These are phyloP conservation scores for Theretra japonica DNA, from an alignment of 2,888 invertebrate genomes.

Conservation along the genomic window DNA sequence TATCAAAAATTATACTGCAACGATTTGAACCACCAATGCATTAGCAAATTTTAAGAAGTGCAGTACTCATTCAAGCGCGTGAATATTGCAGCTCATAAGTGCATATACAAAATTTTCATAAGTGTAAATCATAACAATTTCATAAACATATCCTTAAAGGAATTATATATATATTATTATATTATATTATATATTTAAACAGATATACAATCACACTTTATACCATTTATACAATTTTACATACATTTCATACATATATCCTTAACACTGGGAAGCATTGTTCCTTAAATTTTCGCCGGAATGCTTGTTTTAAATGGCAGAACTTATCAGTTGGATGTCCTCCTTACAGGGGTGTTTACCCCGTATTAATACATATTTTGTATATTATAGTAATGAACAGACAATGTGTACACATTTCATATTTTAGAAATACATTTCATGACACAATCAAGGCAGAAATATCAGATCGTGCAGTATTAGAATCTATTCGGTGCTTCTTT, in stretches of 20 bases:
- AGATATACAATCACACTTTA: slow-evolving; percentile 28
- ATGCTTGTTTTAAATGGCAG: slow-evolving; percentile 16
- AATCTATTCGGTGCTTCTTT: slow-evolving; percentile 1
- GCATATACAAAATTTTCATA: slow-evolving; percentile 17
- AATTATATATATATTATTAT: too few relatives aligned
- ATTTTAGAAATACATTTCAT: slow-evolving; percentile 3
- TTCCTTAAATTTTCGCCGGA: slow-evolving; percentile 21
- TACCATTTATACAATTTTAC: slow-evolving; percentile 20
- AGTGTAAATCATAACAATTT: slow-evolving; percentile 26
- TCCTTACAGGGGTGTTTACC: background rate
- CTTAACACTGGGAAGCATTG: background rate
- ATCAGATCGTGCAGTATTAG: slow-evolving; percentile 15
- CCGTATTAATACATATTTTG: background rate
- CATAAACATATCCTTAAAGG: slow-evolving; percentile 27
- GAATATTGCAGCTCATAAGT: background rate
- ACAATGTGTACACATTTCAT: slow-evolving; percentile 8
- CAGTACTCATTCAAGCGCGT: background rate
- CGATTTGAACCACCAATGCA: background rate
- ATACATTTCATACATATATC: slow-evolving; percentile 5
- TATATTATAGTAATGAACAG: background rate
- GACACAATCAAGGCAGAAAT: slow-evolving; percentile 6
- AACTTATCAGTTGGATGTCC: background rate
- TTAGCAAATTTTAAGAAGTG: background rate
- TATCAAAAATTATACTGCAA: background rate
- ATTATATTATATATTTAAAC: slow-evolving; percentile 23